Percentiles rank a stretch among this genome's conserved stretches.
Evolutionary conservation across 1,140 invertebrate species (phyloP).

Genomic region (Apis dorsata): DNA sequence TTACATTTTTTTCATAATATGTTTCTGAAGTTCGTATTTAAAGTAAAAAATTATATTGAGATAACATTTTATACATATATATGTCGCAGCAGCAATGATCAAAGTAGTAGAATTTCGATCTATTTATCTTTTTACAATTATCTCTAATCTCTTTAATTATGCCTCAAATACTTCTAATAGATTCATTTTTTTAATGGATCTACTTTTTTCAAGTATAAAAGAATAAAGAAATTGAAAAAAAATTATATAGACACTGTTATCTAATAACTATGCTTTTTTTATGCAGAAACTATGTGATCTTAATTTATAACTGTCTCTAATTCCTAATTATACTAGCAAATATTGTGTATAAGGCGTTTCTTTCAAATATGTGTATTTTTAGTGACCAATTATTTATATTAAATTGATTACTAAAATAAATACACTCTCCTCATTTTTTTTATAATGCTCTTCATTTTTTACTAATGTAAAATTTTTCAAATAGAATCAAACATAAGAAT

Average conservation of each 20-base stretch:
- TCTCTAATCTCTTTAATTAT: constrained; percentile 12
- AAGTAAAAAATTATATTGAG: constrained; percentile 43
- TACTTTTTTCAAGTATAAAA: constrained; percentile 12
- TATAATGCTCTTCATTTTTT: neutral
- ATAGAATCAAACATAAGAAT: constrained; percentile 25
- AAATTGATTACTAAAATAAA: constrained; percentile 45
- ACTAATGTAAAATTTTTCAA: constrained; percentile 28
- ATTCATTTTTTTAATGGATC: neutral
- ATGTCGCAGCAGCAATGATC: constrained; percentile 41
- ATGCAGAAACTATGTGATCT: constrained; percentile 29
- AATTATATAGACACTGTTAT: constrained; percentile 18
- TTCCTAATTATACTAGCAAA: constrained; percentile 47
- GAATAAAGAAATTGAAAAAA: constrained; percentile 24
- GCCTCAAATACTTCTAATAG: neutral
- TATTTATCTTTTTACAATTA: constrained; percentile 44
- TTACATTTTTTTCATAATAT: constrained; percentile 25
- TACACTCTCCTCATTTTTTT: constrained; percentile 6
- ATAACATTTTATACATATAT: constrained; percentile 35
- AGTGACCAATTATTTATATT: constrained; percentile 40
- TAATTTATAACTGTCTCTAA: constrained; percentile 19
- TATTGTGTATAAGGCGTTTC: constrained; percentile 42
- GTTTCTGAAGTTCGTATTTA: constrained; percentile 16
- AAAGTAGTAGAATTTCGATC: constrained; percentile 30
- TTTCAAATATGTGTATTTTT: constrained; percentile 11
- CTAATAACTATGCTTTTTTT: constrained; percentile 25